Conservation (phyloP, 2,113 vertebrate species). For the Callionymus lyra region DNA sequence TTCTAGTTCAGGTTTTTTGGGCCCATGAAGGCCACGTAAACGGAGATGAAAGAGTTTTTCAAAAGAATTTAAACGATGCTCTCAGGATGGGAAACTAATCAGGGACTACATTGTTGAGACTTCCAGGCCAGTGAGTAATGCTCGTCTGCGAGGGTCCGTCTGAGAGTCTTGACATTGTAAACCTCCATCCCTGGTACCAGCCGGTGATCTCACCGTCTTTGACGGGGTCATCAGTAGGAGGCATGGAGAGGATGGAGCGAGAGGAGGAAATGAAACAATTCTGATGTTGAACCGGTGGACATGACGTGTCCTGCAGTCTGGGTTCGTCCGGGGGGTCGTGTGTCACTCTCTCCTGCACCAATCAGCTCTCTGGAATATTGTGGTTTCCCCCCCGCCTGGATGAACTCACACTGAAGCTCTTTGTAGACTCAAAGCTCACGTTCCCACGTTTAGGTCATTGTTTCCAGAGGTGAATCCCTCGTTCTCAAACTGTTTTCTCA, state of each 20-base stretch:
- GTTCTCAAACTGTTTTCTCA: no score
- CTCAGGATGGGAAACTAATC: constrained; percentile 22
- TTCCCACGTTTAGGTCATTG: constrained; percentile 18
- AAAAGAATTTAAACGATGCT: background rate
- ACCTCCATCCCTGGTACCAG: constrained; percentile 36
- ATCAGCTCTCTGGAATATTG: constrained; percentile 30
- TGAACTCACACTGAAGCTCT: constrained; percentile 37
- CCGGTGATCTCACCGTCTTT: constrained; percentile 52
- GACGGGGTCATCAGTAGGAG: constrained; percentile 16
- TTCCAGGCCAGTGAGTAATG: constrained; percentile 51
- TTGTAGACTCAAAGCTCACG: constrained; percentile 6
- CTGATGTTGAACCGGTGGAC: constrained; percentile 26
- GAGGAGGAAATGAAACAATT: constrained; percentile 41
- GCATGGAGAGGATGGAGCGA: constrained; percentile 20
- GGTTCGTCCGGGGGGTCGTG: constrained; percentile 39
- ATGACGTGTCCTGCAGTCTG: constrained; percentile 45
- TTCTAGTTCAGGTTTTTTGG: background rate
- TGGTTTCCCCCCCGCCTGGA: constrained; percentile 14
- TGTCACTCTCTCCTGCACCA: no score
- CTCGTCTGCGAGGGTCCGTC: constrained; percentile 14
- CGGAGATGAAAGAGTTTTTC: constrained; percentile 32
- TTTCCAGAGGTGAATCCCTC: no score
- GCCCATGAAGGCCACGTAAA: constrained; percentile 15
- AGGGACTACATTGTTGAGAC: constrained; percentile 37
- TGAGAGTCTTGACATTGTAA: constrained; percentile 28